Percentiles rank a stretch among this genome's conserved stretches.
These are phyloP conservation scores for Parauchenoglanis ngamensis DNA, from an alignment of 2,797 vertebrate genomes.

Conservation along the genomic window DNA sequence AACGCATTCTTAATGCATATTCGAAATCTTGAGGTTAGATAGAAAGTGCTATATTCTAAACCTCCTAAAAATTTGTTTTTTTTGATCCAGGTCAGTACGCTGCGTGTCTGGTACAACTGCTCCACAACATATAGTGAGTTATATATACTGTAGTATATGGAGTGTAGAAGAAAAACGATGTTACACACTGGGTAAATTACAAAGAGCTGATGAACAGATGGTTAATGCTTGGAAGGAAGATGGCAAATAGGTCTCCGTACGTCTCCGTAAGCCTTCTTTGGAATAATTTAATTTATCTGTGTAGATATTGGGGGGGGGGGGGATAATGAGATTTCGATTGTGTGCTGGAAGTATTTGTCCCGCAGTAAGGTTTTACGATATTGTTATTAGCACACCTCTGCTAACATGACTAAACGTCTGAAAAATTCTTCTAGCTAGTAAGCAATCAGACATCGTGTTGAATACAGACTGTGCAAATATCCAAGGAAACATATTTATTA, in stretches of 20 bases:
- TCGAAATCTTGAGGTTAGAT: background rate
- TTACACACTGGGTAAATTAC: background rate
- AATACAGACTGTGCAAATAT: background rate
- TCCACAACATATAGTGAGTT: background rate
- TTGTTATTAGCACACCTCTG: background rate
- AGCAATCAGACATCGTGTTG: background rate
- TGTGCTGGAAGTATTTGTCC: background rate
- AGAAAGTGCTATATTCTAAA: background rate
- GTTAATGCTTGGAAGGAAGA: constrained; percentile 21
- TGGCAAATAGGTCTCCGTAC: background rate
- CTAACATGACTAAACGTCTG: background rate
- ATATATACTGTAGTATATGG: background rate
- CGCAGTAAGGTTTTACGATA: background rate
- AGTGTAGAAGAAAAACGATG: background rate
- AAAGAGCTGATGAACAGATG: background rate
- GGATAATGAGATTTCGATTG: background rate
- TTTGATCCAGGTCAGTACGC: background rate
- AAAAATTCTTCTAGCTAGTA: constrained; percentile 2
- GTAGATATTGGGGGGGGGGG: background rate
- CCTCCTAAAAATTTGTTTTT: background rate
- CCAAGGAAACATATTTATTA: background rate
- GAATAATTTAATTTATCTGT: background rate
- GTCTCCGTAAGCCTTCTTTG: background rate
- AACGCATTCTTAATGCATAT: background rate
- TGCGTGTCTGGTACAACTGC: background rate